Evolutionary conservation across 2,888 invertebrate genomes (phyloP).

Genomic region (Sinhomidia bicolor): DNA sequence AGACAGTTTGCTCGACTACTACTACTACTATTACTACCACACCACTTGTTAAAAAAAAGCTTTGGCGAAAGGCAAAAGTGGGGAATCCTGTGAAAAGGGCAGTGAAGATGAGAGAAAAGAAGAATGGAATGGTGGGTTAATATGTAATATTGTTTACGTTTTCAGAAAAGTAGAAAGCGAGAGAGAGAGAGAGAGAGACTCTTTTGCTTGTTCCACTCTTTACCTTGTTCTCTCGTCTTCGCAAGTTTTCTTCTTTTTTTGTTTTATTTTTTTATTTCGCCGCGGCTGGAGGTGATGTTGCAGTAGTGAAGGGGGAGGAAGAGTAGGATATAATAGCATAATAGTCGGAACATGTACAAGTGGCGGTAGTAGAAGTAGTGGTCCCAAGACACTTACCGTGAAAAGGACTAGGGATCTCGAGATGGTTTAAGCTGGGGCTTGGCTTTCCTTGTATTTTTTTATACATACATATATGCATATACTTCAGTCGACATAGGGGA

Average conservation of each 20-base stretch:
- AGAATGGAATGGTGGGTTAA: constrained; percentile 29
- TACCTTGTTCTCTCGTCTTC: too few relatives aligned
- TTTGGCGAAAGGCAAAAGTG: background rate
- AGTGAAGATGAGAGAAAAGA: constrained; percentile 3
- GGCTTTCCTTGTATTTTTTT: background rate
- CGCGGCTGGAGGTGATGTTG: background rate
- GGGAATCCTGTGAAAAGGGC: constrained; percentile 28
- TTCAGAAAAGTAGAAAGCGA: too few relatives aligned
- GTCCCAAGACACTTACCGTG: constrained; percentile 59
- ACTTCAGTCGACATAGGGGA: background rate
- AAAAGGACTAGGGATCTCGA: background rate
- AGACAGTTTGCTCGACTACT: background rate
- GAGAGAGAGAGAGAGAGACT: too few relatives aligned
- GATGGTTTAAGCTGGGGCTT: constrained; percentile 12
- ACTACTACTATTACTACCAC: too few relatives aligned
- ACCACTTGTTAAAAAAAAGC: background rate
- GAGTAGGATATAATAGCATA: constrained; percentile 34
- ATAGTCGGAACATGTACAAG: constrained; percentile 48
- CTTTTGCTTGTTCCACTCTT: too few relatives aligned
- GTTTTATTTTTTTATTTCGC: too few relatives aligned
- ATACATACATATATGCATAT: background rate
- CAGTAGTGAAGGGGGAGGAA: background rate
- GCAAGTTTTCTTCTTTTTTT: too few relatives aligned
- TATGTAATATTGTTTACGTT: constrained; percentile 31
- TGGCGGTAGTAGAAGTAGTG: constrained; percentile 45